These are phyloP conservation scores for Drosophila grimshawi DNA, from an alignment of 1,140 invertebrate species.

Conservation along the genomic window DNA sequence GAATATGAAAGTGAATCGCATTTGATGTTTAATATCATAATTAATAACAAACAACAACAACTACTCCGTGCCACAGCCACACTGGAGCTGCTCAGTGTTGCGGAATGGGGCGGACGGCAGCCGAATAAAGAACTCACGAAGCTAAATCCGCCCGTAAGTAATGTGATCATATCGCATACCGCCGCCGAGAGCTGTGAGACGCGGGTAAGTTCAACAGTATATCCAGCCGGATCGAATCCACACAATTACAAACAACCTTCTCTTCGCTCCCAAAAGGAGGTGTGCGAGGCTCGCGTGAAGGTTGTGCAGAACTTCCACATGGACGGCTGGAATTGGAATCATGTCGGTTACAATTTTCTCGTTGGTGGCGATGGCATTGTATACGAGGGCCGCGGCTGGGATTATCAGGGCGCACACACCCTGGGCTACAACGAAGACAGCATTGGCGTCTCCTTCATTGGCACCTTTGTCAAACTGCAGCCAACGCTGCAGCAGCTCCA, in stretches of 20 bases:
- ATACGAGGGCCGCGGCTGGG: conserved; percentile 89
- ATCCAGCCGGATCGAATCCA: neutral
- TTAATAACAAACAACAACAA: conserved; percentile 12
- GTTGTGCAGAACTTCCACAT: conserved; percentile 90
- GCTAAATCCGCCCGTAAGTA: conserved; percentile 84
- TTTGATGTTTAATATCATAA: conserved; percentile 11
- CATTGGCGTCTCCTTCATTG: conserved; percentile 89
- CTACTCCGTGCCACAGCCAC: conserved; percentile 33
- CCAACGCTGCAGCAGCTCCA: conserved; percentile 86
- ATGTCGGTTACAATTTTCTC: conserved; percentile 90
- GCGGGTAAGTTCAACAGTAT: conserved; percentile 74
- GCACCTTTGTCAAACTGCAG: conserved; percentile 87
- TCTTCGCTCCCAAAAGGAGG: conserved; percentile 61
- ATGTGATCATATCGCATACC: conserved; percentile 86
- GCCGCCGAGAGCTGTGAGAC: conserved; percentile 85
- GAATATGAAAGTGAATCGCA: conserved; percentile 65
- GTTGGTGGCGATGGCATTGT: conserved; percentile 88
- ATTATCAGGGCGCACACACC: conserved; percentile 87
- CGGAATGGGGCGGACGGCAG: conserved; percentile 87
- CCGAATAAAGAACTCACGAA: conserved; percentile 74
- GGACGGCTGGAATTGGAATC: conserved; percentile 87
- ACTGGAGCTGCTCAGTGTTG: conserved; percentile 61
- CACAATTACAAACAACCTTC: neutral
- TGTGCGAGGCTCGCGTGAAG: conserved; percentile 86
- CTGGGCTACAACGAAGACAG: conserved; percentile 87